These are phyloP conservation scores for Meandrina meandrites DNA, from an alignment of 92 coral and sea anemone species.

Conservation along the genomic window DNA sequence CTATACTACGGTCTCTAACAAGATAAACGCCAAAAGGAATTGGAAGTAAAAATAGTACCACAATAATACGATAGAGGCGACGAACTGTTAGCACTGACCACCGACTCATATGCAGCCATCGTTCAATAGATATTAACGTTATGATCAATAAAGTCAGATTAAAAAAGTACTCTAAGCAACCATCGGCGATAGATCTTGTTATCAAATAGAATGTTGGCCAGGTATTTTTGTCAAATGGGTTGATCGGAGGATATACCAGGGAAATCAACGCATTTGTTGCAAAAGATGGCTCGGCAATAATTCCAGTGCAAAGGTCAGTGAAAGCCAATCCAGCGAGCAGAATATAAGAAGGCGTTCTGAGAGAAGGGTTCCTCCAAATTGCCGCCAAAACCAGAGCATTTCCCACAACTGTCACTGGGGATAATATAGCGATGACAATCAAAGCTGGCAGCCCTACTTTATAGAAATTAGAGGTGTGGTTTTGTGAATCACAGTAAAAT, in stretches of 20 bases:
- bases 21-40: neutral
- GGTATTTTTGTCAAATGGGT: neutral
- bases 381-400: conserved; percentile 13
- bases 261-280: neutral
- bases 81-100: neutral
- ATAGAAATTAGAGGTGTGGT: neutral
- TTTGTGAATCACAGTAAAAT: neutral
- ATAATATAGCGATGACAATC: neutral
- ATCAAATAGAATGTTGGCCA: neutral
- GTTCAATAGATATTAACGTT: conserved; percentile 1
- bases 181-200: neutral
- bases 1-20: too few species aligned
- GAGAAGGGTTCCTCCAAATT: neutral
- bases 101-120: conserved; percentile 7
- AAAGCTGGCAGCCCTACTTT: neutral
- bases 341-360: conserved; percentile 3
- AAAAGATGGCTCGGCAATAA: neutral
- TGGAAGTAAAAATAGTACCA: neutral
- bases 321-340: conserved; percentile 15
- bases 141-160: too few species aligned
- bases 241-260: neutral
- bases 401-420: conserved; percentile 4
- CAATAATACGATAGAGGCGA: neutral
- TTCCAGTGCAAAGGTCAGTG: conserved; percentile 24
- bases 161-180: neutral